A percentile compares a stretch with the other conserved stretches of the same genome.
Evolutionary conservation across 2,113 vertebrate species (phyloP).

Genomic region (cattle (Bos taurus)): ARS-UCD2.0 NC_037338.1:14538501-14539000

Average conservation of each 20-base stretch:
- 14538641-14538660: not conserved
- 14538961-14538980: not conserved
- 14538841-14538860: not conserved
- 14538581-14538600: not conserved
- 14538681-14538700: not conserved
- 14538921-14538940: conserved; percentile 38
- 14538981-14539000: conserved; percentile 7
- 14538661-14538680: not conserved
- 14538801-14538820: not conserved
- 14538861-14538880: not conserved
- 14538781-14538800: not conserved
- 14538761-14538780: not conserved
- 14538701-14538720: not conserved
- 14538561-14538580: not conserved
- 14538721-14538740: not conserved
- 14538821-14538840: conserved; percentile 23
- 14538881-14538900: conserved; percentile 23
- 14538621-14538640: not conserved
- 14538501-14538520: not conserved
- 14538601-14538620: not conserved
- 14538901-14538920: conserved; percentile 2
- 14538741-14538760: conserved; percentile 2
- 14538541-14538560: not conserved
- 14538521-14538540: not conserved
- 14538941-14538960: not conserved